These are phyloP conservation scores for Acipenser ruthenus DNA, from an alignment of 2,797 vertebrate species.

Conservation along the genomic window DNA sequence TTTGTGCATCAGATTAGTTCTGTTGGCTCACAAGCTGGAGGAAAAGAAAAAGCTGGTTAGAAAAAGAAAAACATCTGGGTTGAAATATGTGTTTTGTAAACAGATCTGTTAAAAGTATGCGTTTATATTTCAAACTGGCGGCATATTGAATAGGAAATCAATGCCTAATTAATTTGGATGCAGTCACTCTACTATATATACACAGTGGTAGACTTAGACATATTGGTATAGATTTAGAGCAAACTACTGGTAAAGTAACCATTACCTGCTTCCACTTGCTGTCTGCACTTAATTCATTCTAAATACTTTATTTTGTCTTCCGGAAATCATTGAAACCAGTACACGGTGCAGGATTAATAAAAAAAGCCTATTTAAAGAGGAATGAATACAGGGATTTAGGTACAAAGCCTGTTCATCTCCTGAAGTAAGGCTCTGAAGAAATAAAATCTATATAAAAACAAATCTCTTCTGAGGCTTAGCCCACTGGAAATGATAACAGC, in stretches of 20 bases:
- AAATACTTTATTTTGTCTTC: neutral
- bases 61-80: too few species aligned
- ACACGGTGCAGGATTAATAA: neutral
- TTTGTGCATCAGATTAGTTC: too few species aligned
- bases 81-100: too few species aligned
- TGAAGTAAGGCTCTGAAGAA: too few species aligned
- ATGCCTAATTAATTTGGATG: neutral
- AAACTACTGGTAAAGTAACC: neutral
- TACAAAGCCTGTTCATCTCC: too few species aligned
- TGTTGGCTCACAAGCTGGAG: too few species aligned
- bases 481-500: too few species aligned
- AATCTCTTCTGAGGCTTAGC: too few species aligned
- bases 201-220: neutral
- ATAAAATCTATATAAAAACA: too few species aligned
- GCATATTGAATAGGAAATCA: neutral
- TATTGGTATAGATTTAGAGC: neutral
- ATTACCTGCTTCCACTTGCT: neutral
- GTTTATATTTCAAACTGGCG: neutral
- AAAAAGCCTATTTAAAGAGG: neutral
- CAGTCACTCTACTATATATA: neutral
- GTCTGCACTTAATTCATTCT: neutral
- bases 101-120: too few species aligned
- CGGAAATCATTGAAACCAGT: neutral
- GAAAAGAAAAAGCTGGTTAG: too few species aligned
- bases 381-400: neutral